Evolutionary conservation across 2,888 invertebrate genomes (phyloP), one percentile per base, ranked within the genome.

Genomic region (Tuberolachnus salignus): DNA sequence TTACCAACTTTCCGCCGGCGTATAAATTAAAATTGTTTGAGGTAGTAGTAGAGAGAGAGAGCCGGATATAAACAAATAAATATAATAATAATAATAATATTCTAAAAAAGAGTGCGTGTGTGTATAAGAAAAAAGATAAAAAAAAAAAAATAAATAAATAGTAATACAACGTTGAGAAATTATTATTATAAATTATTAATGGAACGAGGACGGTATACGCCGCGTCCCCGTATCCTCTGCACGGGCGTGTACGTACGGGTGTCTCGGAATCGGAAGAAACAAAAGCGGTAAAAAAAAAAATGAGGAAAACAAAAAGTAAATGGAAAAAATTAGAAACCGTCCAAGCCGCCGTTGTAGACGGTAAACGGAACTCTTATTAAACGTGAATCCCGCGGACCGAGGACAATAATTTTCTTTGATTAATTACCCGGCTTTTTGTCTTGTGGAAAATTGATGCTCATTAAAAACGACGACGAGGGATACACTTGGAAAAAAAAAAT

Each of bases 391-490:
- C 34, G n/a, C 42, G 23, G 10, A 63, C 63, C 23, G 21, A 53
- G n/a, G 51, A 73, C 34, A 73, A 34, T 34, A 34, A 73, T 73
- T 73, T 53, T 16, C 42, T 63, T 49, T 73, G 73, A 73, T 73
- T 72, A 73, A 73, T 73, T 73, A 73, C 42, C 42, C 51, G n/a
- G 73, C 21, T 42, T 73, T 73, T 63, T 73, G 51, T 73, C 51
- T 63, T 63, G 63, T 13, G 42, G 63, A 73, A 73, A 73, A 73
- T 73, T 63, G 51, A 73, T 51, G 42, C 51, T 73, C 51, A 53
- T 63, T 63, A 73, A 73, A 55, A 73, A n/a, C 34, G 23, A 42
- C 34, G 34, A 34, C 34, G 34, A 34, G 9, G 21, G 46, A 46
- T 34, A 19, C 10, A 61, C 61, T 72, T 34, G 21, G 55, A 55